Evolutionary conservation across 2,888 invertebrate genomes (phyloP), one percentile per base, ranked within the genome.

Genomic region (Meghimatium bilineatum): DNA sequence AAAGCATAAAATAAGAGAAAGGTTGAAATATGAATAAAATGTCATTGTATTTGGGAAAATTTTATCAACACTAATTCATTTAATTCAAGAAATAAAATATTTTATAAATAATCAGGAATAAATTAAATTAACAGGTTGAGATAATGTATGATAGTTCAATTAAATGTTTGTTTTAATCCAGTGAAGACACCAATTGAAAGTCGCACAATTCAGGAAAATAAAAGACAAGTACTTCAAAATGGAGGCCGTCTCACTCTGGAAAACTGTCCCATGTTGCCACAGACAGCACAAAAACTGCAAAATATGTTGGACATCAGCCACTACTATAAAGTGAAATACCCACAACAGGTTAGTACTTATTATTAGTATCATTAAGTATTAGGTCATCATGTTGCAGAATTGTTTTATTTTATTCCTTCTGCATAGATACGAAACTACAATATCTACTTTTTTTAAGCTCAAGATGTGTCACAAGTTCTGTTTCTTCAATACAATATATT

Each of bases 251-350:
- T 88, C 23, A 89, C 88, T 20, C 82, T 88, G 36, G 82, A 86
- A 10, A 87, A 88, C 76, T 90, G 90, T 78, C 88, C 89, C 32
- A 83, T 92, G 67, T 87, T 92, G 76, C 92, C 92, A 29, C 88
- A 88, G 75, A 90, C 87, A 36, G 85, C 89, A 32, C 86, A 85
- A 17, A 88, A 88, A 77, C 88, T 91, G 67, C 88, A 90, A 84
- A 69, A 87, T 14, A 90, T 92, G 90, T 77, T 92, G 77, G 83
- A 90, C 76, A 88, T 89, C 79, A 90, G 89, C 60, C 88, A 90
- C 81, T 91, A 89, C 83, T 87, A 90, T 77, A 89, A 87, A 63
- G 84, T 87, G 60, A 88, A 86, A 82, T 87, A 91, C 36, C 90
- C 90, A 38, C 86, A 85, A 80, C 91, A 91, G 89, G 92, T 92